phyloP scores from a whole-genome alignment of 2,797 vertebrate genomes.

The Schizopygopsis pylzovi region DNA sequence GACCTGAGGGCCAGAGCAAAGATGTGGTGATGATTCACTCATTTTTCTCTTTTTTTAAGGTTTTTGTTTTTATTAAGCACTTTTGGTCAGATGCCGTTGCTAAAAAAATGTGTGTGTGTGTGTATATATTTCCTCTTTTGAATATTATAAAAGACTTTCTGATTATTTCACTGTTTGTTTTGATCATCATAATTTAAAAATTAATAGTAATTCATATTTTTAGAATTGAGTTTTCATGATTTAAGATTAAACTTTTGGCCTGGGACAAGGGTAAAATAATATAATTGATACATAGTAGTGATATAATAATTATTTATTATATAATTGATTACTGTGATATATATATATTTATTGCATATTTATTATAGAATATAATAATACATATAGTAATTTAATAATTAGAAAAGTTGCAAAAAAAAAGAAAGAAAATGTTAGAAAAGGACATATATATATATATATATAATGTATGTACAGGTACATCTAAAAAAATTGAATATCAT shows the following conservation, averaged over 20 bases:
- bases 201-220: neutral
- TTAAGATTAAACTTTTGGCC: too few species aligned
- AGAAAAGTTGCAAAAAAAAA: neutral
- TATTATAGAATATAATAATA: neutral
- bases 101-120: neutral
- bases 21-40: conserved; percentile 75
- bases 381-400: too few species aligned
- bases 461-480: too few species aligned
- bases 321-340: neutral
- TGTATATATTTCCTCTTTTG: neutral
- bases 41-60: neutral
- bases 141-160: neutral
- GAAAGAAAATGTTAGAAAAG: too few species aligned
- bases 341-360: neutral
- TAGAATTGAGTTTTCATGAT: neutral
- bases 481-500: too few species aligned
- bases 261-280: neutral
- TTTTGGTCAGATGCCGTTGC: neutral
- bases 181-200: neutral
- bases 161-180: neutral
- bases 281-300: neutral
- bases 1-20: conserved; percentile 64
- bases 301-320: neutral
- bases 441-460: too few species aligned
- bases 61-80: too few species aligned